These are phyloP conservation scores for Perizoma flavofasciatum DNA, from an alignment of 2,888 invertebrate genomes.

Conservation along the genomic window DNA sequence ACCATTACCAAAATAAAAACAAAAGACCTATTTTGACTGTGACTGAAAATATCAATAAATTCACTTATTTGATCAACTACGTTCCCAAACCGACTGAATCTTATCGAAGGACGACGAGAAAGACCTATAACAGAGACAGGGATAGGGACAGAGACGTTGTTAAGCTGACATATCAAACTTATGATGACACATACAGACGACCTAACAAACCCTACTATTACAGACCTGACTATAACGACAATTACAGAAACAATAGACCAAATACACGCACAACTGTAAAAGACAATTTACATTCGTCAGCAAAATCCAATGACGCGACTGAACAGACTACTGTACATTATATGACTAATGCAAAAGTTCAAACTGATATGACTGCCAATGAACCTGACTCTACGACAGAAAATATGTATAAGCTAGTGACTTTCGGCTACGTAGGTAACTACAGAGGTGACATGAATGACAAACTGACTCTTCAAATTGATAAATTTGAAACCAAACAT, in stretches of 20 bases:
- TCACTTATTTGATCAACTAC: slow-evolving; percentile 79
- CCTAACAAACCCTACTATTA: slow-evolving; percentile 70
- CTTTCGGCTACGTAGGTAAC: slow-evolving; percentile 78
- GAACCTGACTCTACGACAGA: slow-evolving; percentile 60
- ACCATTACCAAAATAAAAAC: slow-evolving; percentile 44
- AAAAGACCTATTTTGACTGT: slow-evolving; percentile 72
- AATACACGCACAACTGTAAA: slow-evolving; percentile 49
- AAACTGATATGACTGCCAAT: slow-evolving; percentile 30
- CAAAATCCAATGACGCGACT: slow-evolving; percentile 68
- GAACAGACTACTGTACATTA: slow-evolving; percentile 35
- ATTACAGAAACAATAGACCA: slow-evolving; percentile 61
- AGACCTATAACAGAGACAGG: slow-evolving; percentile 63
- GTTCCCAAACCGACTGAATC: slow-evolving; percentile 80
- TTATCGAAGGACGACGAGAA: slow-evolving; percentile 71
- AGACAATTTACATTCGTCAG: slow-evolving; percentile 61
- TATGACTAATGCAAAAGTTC: slow-evolving; percentile 23
- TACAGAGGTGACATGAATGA: slow-evolving; percentile 61
- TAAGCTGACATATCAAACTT: slow-evolving; percentile 77
- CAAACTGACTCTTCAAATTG: slow-evolving; percentile 31
- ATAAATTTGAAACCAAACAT: slow-evolving; percentile 39
- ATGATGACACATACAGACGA: slow-evolving; percentile 76
- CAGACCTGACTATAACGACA: slow-evolving; percentile 53
- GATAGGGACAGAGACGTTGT: slow-evolving; percentile 61
- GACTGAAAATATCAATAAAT: slow-evolving; percentile 78
- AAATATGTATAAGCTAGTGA: slow-evolving; percentile 73